Percentiles rank a stretch among this genome's conserved stretches.
These are phyloP conservation scores for Eospalax fontanierii DNA, from an alignment of 2,797 vertebrate species.

Conservation along the genomic window DNA sequence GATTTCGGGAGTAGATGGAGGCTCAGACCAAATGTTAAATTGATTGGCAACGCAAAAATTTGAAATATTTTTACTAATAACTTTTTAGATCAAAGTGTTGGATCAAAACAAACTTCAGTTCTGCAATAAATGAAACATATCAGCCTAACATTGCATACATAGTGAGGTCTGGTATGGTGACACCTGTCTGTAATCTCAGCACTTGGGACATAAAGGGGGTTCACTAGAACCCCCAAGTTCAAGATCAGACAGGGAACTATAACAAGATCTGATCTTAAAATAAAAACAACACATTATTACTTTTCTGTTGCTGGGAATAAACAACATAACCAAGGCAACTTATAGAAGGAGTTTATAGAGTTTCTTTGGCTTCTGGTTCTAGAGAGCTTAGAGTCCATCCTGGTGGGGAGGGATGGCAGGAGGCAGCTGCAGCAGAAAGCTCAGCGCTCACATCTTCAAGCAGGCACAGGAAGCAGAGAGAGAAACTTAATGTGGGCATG, in stretches of 20 bases:
- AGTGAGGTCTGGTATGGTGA: neutral
- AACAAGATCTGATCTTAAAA: neutral
- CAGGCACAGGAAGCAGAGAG: too few relatives aligned
- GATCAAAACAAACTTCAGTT: neutral
- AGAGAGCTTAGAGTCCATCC: too few relatives aligned
- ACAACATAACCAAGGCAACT: too few relatives aligned
- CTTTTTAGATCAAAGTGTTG: neutral
- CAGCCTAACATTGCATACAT: neutral
- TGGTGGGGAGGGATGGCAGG: too few relatives aligned
- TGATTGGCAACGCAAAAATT: neutral
- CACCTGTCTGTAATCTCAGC: neutral
- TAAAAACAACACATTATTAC: neutral
- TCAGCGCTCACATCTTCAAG: too few relatives aligned
- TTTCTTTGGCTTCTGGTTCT: too few relatives aligned
- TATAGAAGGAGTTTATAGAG: too few relatives aligned
- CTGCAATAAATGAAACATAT: neutral
- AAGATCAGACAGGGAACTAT: neutral
- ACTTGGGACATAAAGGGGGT: neutral
- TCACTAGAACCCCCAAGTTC: neutral
- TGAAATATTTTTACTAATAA: neutral
- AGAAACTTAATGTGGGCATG: too few relatives aligned
- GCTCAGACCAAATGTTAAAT: neutral
- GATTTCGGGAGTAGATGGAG: neutral
- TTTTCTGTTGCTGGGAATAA: too few relatives aligned
- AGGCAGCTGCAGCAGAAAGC: too few relatives aligned